Conservation (phyloP, 2,888 invertebrate species). For the Endomychus coccineus region DNA sequence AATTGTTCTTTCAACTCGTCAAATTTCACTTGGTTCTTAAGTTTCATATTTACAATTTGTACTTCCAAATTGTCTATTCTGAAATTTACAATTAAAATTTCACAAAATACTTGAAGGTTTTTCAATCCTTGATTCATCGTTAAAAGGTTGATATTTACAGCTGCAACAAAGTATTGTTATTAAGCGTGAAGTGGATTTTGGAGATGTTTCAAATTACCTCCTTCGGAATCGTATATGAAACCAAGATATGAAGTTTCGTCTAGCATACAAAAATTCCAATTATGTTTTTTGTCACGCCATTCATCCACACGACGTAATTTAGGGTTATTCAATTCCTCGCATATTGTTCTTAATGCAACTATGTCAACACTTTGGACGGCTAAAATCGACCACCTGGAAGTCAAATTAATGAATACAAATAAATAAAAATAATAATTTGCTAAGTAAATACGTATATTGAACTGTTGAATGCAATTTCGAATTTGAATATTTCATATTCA, state of each 20-base stretch:
- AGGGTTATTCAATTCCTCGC: slow-evolving; percentile 62
- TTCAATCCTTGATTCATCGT: no score
- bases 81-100: slow-evolving; percentile 43
- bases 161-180: no score
- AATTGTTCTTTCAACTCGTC: slow-evolving; percentile 25
- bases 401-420: no score
- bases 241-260: slow-evolving; percentile 39
- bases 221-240: slow-evolving; percentile 43
- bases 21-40: slow-evolving; percentile 24
- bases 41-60: slow-evolving; percentile 44
- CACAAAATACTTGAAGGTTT: slow-evolving; percentile 30
- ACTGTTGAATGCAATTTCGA: no score
- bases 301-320: slow-evolving; percentile 54
- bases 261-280: slow-evolving; percentile 56
- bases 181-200: no score
- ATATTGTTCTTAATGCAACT: slow-evolving; percentile 60
- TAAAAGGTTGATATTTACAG: no score
- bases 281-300: slow-evolving; percentile 57
- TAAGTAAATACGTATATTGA: no score
- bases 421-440: no score
- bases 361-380: slow-evolving; percentile 68
- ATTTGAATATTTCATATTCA: no score
- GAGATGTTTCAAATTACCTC: slow-evolving; percentile 7
- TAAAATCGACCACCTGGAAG: slow-evolving; percentile 60
- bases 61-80: slow-evolving; percentile 46